Conservation (phyloP, 2,888 invertebrate genomes). For the Lysandra bellargus region DNA sequence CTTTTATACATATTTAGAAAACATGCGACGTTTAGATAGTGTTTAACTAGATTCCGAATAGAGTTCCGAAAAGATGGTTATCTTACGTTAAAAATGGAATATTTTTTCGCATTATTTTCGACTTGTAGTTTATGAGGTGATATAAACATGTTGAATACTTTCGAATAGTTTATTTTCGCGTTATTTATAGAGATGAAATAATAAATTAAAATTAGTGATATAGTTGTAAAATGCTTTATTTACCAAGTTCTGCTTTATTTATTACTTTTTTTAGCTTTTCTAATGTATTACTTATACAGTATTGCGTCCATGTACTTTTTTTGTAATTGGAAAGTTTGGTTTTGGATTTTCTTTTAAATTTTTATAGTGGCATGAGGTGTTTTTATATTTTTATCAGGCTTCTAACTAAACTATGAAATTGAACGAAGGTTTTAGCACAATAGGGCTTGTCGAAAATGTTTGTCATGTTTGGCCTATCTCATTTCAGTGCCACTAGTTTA, state of each 20-base stretch:
- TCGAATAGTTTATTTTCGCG: constrained; percentile 77
- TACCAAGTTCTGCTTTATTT: constrained; percentile 49
- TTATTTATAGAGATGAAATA: constrained; percentile 55
- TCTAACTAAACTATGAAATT: neutral
- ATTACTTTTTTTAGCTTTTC: constrained; percentile 43
- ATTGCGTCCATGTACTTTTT: constrained; percentile 37
- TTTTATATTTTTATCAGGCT: constrained; percentile 38
- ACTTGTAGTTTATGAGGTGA: constrained; percentile 40
- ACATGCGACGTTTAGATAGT: constrained; percentile 53
- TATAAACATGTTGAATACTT: constrained; percentile 71
- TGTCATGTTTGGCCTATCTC: constrained; percentile 42
- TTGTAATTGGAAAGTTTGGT: constrained; percentile 32
- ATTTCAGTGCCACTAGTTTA: constrained; percentile 63
- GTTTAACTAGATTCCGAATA: constrained; percentile 51
- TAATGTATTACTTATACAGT: constrained; percentile 41
- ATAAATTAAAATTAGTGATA: constrained; percentile 60
- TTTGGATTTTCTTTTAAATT: constrained; percentile 35
- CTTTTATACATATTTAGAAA: constrained; percentile 67
- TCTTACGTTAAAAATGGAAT: constrained; percentile 10
- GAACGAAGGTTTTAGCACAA: constrained; percentile 20
- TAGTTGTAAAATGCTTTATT: constrained; percentile 49
- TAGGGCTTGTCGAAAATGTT: constrained; percentile 43
- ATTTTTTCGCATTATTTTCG: constrained; percentile 27
- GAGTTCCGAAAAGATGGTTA: constrained; percentile 30
- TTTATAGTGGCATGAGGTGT: constrained; percentile 33